Conservation (phyloP, 2,113 vertebrate species). For the Nyctibius bracteatus region DNA sequence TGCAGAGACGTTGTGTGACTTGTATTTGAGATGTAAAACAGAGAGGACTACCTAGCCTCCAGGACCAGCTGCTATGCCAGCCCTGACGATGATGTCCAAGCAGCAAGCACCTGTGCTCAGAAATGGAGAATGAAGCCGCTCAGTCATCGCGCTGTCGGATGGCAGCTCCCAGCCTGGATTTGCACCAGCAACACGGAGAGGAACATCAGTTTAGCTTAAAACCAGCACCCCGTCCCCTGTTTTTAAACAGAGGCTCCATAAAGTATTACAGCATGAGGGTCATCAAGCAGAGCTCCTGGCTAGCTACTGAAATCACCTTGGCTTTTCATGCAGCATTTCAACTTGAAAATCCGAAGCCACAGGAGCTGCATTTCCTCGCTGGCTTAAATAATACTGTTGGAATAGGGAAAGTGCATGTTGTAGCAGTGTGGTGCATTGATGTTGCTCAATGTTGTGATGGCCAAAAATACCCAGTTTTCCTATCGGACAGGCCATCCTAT, state of each 20-base stretch:
- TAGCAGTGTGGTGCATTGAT: not conserved
- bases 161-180: not conserved
- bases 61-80: not conserved
- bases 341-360: not conserved
- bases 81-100: not conserved
- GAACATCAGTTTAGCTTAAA: not conserved
- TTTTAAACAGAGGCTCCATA: not conserved
- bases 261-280: not conserved
- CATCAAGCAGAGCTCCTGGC: not conserved
- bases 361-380: not conserved
- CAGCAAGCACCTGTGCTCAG: not conserved
- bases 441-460: not conserved
- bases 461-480: not conserved
- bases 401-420: rapidly evolving
- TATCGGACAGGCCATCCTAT: not conserved
- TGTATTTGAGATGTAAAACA: not conserved
- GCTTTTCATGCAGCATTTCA: not conserved
- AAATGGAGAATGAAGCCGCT: not conserved
- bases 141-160: rapidly evolving
- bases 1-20: rapidly evolving
- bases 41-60: not conserved
- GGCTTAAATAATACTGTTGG: not conserved
- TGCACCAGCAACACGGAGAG: not conserved
- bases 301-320: not conserved
- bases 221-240: rapidly evolving